Evolutionary conservation across 1,140 invertebrate species (phyloP), one percentile per base, ranked within the genome.

Genomic region (Pseudomyrmex pallidus): DNA sequence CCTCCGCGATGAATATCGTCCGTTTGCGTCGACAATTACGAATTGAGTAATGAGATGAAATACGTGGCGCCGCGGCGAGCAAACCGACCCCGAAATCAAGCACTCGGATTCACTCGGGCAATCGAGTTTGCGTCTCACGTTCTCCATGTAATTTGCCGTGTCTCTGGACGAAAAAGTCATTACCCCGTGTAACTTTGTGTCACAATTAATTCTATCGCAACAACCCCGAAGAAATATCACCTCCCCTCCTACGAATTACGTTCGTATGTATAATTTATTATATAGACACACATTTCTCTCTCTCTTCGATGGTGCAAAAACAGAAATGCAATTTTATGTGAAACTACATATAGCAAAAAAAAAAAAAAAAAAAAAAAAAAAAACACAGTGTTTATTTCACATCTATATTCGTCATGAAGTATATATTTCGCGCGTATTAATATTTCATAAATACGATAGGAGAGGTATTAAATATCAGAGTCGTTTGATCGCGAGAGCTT

Each of bases 31-130:
- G 74, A 68, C 74, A 77, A 77, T 77, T 77, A 77, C 63, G 74
- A 77, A 77, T 77, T 77, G 74, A 77, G 74, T 77, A 77, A 77
- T 77, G 63, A 77, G 63, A 77, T 77, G 63, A 77, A 77, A 68
- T 77, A 77, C 74, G 74, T 68, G 62, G 63, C 50, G 35, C 63
- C 73, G 63, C 25, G 44, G 46, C 25, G 22, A 77, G 12, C 48
- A 35, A 57, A 25, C 7, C 35, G 63, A 56, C 17, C 35, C 35
- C 35, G 35, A 35, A 35, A 68, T 77, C 74, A 67, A 68, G 62
- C 17, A 56, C 44, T 62, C 50, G 72, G 13, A 61, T 62, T 62
- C 20, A 35, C 25, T 68, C 35, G 35, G 7, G 74, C 74, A 77
- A 77, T 66, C 25, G 13, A 77, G 35, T 68, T 67, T 56, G 50